Percentiles rank a stretch among this genome's conserved stretches.
These are phyloP conservation scores for Pandemis corylana DNA, from an alignment of 2,888 invertebrate genomes.

Conservation along the genomic window DNA sequence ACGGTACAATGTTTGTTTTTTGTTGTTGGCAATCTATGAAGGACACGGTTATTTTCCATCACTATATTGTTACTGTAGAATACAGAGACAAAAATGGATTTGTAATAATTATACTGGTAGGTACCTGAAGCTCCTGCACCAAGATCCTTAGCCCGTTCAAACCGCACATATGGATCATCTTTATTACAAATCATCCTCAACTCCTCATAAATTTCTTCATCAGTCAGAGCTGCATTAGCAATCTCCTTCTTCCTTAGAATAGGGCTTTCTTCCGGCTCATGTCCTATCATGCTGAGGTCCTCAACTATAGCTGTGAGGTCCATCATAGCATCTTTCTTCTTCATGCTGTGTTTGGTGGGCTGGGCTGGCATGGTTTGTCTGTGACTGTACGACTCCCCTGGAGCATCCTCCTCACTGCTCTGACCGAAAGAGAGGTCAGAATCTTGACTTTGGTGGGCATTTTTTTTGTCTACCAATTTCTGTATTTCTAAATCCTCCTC, in stretches of 20 bases:
- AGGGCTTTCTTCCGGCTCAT: constrained; percentile 83
- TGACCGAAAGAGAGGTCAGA: constrained; percentile 81
- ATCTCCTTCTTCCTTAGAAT: constrained; percentile 86
- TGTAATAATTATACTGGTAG: neutral
- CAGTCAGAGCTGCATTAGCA: constrained; percentile 84
- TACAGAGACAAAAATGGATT: no score
- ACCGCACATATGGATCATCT: constrained; percentile 92
- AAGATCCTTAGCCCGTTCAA: constrained; percentile 92
- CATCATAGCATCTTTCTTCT: constrained; percentile 72
- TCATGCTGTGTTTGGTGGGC: constrained; percentile 73
- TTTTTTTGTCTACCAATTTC: constrained; percentile 89
- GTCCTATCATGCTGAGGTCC: constrained; percentile 75
- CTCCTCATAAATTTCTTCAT: constrained; percentile 91
- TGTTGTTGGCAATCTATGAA: no score
- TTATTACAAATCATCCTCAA: constrained; percentile 91
- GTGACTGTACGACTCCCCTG: constrained; percentile 69
- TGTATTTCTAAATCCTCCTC: constrained; percentile 94
- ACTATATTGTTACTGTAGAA: no score
- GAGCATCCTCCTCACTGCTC: constrained; percentile 82
- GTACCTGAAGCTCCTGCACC: constrained; percentile 94
- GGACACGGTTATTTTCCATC: no score
- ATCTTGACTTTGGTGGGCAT: constrained; percentile 88
- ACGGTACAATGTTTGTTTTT: no score
- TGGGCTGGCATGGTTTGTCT: constrained; percentile 85
- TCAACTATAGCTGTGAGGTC: constrained; percentile 72